Evolutionary conservation across 2,888 invertebrate genomes (phyloP).

Genomic region (Apotomis betuletana): DNA sequence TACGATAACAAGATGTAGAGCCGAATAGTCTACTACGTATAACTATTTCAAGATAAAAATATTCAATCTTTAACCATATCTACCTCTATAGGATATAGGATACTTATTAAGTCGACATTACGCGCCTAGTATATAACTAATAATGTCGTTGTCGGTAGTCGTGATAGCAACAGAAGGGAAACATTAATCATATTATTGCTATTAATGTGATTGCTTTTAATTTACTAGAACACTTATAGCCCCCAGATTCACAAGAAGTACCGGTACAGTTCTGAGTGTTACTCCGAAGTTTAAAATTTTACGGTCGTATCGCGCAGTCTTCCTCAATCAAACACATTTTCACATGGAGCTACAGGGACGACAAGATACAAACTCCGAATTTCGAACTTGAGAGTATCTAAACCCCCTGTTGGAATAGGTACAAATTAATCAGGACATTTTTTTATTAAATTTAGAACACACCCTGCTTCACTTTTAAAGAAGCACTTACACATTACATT

Average conservation of each 20-base stretch:
- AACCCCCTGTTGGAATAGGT: too few species aligned
- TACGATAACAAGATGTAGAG: constrained; percentile 66
- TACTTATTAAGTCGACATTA: constrained; percentile 38
- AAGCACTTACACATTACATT: too few species aligned
- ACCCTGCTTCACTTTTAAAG: too few species aligned
- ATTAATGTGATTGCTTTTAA: constrained; percentile 10
- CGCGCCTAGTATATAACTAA: constrained; percentile 16
- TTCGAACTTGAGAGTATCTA: too few species aligned
- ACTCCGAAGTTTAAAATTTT: too few species aligned
- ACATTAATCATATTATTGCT: constrained; percentile 17
- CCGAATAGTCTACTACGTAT: constrained; percentile 52
- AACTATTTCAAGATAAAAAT: constrained; percentile 42
- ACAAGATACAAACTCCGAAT: too few species aligned
- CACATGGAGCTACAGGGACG: too few species aligned
- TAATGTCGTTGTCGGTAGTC: constrained; percentile 27
- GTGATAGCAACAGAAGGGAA: constrained; percentile 6
- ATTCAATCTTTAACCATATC: constrained; percentile 42
- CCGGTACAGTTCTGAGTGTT: too few species aligned
- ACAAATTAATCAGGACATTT: too few species aligned
- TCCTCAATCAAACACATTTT: too few species aligned
- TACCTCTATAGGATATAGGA: constrained; percentile 49
- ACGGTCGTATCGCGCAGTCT: too few species aligned
- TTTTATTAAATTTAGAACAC: too few species aligned
- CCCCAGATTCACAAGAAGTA: neutral
- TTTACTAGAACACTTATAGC: neutral